Base-by-base conservation (phyloP, 2,113 vertebrate species). In the Bombycilla garrulus region DNA sequence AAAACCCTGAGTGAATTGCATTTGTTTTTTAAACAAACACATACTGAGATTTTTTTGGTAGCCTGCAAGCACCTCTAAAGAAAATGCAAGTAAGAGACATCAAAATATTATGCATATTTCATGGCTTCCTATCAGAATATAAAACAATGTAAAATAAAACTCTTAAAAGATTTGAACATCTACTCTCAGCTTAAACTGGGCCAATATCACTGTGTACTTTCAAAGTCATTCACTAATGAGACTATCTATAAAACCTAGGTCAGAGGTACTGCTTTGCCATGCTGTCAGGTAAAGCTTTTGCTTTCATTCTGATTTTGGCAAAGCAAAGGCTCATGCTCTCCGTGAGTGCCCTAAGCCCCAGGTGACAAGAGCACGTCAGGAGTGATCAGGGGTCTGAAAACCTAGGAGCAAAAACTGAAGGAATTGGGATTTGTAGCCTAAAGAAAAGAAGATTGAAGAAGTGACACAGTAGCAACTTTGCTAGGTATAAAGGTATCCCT, bases 61-160 rank as follows among this genome's bases (percentile, higher is more conserved):
- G 51, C 77, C 88, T 91, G 48, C 38, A 95, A 85, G 13, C 31
- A 48, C 53, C 81, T 61, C 50, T 94, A 66, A 96, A 90, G 36
- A 91, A 61, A 47, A 92, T 76, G 38, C 60, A 86, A 92, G 80
- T 71, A 79, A 65, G 57, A 94, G 73, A 72, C 69, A 72, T 86
- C 79, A 92, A 94, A 96, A 95, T 97, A 90, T 92, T 71, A 92
- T 94, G 65, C 82, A 94, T 94, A 93, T 94, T 96, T 95, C 69
- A 95, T 92, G 29, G 53, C 44, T 96, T 84, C 82, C 72, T 71
- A 93, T 81, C 76, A 93, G 80, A 86, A 67, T 38, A 80, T 5
- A 78, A 51, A 83, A 36, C 54, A 36, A 84, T 61, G 36, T 57
- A 86, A 88, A 93, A 64, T 93, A 86, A 90, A 95, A 44, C 21